Evolutionary conservation across 2,888 invertebrate genomes (phyloP), one percentile per base, ranked within the genome.

Genomic region (Hesperia comma): DNA sequence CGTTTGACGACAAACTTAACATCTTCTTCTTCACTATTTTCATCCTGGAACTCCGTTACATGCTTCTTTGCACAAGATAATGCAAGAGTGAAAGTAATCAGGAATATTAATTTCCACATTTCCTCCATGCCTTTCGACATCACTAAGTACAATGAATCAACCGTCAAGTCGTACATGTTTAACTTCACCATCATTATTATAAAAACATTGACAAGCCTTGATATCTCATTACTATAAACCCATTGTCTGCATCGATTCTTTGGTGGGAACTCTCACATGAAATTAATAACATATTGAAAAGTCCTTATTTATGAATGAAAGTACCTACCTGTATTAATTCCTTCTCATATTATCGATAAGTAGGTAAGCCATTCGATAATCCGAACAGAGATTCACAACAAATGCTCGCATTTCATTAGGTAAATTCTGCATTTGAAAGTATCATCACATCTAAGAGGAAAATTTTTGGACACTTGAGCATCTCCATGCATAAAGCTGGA

Each of bases 151-250:
- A 66, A 60, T 66, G 66, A 66, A 46, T 33, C 37, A 37, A 40
- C 2, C 33, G 26, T 37, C 21, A 4, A 46, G 15, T 49, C 49
- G 19, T 15, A 17, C 21, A 53, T 71, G 72, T 74, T 69, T 72
- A 69, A 72, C 56, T 66, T 71, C 19, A 70, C 53, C 15, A 53
- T 68, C 66, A 54, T 70, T 71, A 70, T 68, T 71, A 53, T 71
- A 72, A 72, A 72, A 74, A 67, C 61, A 67, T 61, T 64, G 19
- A n/a, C 64, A 62, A 26, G 26, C 32, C 43, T 17, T 19, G 14
- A 32, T 55, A 51, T 57, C 43, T 26, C 40, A 57, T 49, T 57
- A 53, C 26, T 26, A 55, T 43, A 55, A 55, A 17, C 41, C 32
- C 62, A 62, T 62, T 62, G 62, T 62, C 21, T 26, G 14, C 17